Conservation (phyloP, 2,113 vertebrate species). For the Geothlypis trichas region DNA sequence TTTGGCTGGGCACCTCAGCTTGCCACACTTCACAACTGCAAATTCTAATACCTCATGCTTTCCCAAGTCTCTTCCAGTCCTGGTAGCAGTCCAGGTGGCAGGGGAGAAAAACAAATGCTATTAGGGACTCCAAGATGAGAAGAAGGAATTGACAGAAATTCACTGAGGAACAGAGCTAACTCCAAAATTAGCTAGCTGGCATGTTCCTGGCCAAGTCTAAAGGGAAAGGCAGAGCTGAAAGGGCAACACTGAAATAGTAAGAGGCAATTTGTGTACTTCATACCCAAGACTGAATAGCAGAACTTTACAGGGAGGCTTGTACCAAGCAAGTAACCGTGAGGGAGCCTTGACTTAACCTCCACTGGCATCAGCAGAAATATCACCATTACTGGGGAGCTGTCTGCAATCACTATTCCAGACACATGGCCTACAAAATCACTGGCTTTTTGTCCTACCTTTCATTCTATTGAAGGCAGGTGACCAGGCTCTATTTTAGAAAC, state of each 20-base stretch:
- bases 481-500: background rate
- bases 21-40: background rate
- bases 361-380: background rate
- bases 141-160: background rate
- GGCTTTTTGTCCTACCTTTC: background rate
- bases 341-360: background rate
- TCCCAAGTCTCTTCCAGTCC: background rate
- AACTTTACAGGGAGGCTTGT: background rate
- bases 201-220: background rate
- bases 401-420: background rate
- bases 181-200: conserved; percentile 2
- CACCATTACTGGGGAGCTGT: background rate
- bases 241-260: background rate
- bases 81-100: conserved; percentile 8
- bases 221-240: background rate
- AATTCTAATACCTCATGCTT: background rate
- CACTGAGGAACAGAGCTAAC: background rate
- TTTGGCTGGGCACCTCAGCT: background rate
- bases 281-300: background rate
- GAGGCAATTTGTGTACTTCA: background rate
- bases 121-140: background rate
- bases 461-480: background rate
- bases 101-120: background rate
- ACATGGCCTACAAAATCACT: background rate
- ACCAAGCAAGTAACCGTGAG: background rate